Evolutionary conservation across 2,888 invertebrate genomes (phyloP).

Genomic region (Zaprionus lineosus): DNA sequence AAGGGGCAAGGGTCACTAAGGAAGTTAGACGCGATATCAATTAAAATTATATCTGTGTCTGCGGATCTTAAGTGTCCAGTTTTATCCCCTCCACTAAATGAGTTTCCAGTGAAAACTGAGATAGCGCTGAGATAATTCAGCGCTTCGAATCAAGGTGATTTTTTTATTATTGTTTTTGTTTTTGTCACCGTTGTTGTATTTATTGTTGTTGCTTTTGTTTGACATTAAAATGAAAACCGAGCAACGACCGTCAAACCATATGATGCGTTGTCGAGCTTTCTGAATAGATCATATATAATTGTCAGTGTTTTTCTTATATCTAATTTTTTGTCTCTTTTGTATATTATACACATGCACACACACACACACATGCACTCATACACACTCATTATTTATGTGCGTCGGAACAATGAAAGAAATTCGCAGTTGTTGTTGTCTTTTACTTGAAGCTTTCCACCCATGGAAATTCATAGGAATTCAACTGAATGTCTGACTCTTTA

Average conservation of each 20-base stretch:
- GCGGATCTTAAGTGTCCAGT: too few relatives aligned
- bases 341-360: slow-evolving; percentile 3
- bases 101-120: slow-evolving; percentile 36
- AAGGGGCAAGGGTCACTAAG: too few relatives aligned
- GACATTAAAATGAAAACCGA: slow-evolving; percentile 38
- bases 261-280: slow-evolving; percentile 32
- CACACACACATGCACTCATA: background rate
- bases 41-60: too few relatives aligned
- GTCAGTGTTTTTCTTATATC: slow-evolving; percentile 26
- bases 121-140: slow-evolving; percentile 50
- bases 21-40: too few relatives aligned
- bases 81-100: too few relatives aligned
- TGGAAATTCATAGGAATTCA: too few relatives aligned
- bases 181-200: background rate
- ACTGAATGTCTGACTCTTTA: too few relatives aligned
- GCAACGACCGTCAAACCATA: slow-evolving; percentile 34
- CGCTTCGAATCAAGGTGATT: slow-evolving; percentile 61
- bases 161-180: slow-evolving; percentile 15
- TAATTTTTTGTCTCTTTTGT: slow-evolving; percentile 26
- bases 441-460: slow-evolving; percentile 11
- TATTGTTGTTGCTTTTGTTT: slow-evolving; percentile 7
- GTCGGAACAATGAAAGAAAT: slow-evolving; percentile 17
- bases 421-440: slow-evolving; percentile 1
- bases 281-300: slow-evolving; percentile 22
- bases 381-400: slow-evolving; percentile 2